These are phyloP conservation scores for Microcebus tavaratra DNA, from an alignment of 2,113 vertebrate genomes.

Conservation along the genomic window DNA sequence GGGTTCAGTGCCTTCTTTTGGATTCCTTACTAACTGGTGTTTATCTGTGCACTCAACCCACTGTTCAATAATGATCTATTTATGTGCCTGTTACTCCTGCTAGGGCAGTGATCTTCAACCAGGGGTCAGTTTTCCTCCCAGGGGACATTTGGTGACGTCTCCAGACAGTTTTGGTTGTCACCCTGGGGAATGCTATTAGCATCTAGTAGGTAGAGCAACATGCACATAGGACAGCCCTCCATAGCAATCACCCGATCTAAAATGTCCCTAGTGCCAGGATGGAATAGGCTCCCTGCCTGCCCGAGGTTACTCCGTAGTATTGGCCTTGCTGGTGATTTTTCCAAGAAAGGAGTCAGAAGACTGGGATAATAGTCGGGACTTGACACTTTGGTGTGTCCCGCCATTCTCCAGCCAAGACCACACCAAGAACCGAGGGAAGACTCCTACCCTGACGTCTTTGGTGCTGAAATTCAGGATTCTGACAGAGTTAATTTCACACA, in stretches of 20 bases:
- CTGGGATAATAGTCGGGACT: too few relatives aligned
- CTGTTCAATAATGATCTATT: background rate
- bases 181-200: background rate
- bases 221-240: background rate
- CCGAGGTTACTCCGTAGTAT: too few relatives aligned
- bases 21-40: background rate
- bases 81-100: background rate
- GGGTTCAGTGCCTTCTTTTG: background rate
- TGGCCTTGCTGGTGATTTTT: too few relatives aligned
- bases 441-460: too few relatives aligned
- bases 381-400: too few relatives aligned
- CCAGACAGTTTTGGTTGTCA: background rate
- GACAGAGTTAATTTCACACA: too few relatives aligned
- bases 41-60: background rate
- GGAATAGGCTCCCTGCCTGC: background rate
- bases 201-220: background rate
- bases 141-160: background rate
- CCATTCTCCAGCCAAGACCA: too few relatives aligned
- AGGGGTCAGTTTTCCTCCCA: background rate
- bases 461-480: too few relatives aligned
- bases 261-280: background rate
- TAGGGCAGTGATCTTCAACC: background rate
- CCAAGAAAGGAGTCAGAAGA: too few relatives aligned
- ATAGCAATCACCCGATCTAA: accelerated
- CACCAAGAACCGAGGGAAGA: too few relatives aligned